Evolutionary conservation across 2,113 vertebrate species (phyloP).

Genomic region (Oenanthe oenanthe): DNA sequence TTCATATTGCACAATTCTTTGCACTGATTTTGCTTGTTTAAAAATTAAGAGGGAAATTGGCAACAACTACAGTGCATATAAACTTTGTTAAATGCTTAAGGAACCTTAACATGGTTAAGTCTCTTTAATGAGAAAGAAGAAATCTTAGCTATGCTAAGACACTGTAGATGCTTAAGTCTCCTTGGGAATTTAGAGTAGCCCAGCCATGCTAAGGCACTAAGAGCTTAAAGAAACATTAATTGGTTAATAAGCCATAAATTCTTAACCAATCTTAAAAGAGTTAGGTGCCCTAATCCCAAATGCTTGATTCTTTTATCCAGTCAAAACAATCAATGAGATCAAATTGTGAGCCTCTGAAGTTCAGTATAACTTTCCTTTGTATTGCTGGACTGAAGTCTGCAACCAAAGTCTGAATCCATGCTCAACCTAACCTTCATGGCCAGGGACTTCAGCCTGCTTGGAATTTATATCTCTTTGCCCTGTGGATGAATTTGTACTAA

Average conservation of each 20-base stretch:
- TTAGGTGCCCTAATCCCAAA: slow-evolving; percentile 17
- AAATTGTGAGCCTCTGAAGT: not conserved
- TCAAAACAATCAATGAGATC: not conserved
- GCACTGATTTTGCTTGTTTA: not conserved
- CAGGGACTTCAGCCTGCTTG: not conserved
- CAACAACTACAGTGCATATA: not conserved
- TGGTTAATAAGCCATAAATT: slow-evolving; percentile 20
- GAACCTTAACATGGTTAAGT: not conserved
- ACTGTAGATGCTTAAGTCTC: not conserved
- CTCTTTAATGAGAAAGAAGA: not conserved
- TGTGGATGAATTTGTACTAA: not conserved
- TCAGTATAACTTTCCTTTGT: not conserved
- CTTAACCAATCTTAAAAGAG: not conserved
- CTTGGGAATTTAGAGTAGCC: not conserved
- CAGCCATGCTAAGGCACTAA: not conserved
- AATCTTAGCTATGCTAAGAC: slow-evolving; percentile 22
- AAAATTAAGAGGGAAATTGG: not conserved
- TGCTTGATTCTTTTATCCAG: slow-evolving; percentile 6
- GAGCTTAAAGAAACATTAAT: slow-evolving; percentile 35
- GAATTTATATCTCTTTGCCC: not conserved
- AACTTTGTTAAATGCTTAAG: not conserved
- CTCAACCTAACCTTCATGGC: not conserved
- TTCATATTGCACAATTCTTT: not conserved
- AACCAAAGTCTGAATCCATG: not conserved
- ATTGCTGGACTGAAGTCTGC: not conserved